A percentile compares a stretch with the other conserved stretches of the same genome.
phyloP scores from a whole-genome alignment of 2,113 vertebrate genomes.

The Crotalus viridis region DNA sequence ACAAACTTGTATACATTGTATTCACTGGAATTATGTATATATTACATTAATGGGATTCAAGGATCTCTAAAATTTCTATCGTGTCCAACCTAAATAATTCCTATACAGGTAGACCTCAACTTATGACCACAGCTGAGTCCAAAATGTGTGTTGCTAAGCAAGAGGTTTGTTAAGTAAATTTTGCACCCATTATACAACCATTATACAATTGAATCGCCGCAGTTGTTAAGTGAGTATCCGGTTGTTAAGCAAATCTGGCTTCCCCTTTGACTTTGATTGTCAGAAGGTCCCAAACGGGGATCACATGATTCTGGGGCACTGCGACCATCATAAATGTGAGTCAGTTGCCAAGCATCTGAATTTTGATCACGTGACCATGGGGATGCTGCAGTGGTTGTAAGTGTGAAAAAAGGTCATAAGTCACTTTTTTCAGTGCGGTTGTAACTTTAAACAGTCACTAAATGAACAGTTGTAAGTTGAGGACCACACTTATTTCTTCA shows the following conservation, averaged over 20 bases:
- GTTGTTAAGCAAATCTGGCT: background rate
- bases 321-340: background rate
- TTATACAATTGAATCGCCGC: background rate
- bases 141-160: background rate
- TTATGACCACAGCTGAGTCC: background rate
- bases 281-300: background rate
- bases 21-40: background rate
- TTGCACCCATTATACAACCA: too few species aligned
- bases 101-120: background rate
- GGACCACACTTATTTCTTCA: background rate
- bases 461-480: background rate
- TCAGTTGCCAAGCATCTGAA: background rate
- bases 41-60: background rate
- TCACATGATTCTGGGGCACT: background rate
- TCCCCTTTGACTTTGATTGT: background rate
- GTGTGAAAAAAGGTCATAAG: background rate
- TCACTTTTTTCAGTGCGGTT: background rate
- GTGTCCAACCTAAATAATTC: background rate
- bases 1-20: background rate
- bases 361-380: background rate
- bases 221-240: background rate
- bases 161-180: background rate
- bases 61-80: background rate
- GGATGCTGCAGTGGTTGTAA: background rate
- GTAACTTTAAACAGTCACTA: background rate